phyloP scores from a whole-genome alignment of 2,888 invertebrate genomes.

The Nephrotoma flavescens region DNA sequence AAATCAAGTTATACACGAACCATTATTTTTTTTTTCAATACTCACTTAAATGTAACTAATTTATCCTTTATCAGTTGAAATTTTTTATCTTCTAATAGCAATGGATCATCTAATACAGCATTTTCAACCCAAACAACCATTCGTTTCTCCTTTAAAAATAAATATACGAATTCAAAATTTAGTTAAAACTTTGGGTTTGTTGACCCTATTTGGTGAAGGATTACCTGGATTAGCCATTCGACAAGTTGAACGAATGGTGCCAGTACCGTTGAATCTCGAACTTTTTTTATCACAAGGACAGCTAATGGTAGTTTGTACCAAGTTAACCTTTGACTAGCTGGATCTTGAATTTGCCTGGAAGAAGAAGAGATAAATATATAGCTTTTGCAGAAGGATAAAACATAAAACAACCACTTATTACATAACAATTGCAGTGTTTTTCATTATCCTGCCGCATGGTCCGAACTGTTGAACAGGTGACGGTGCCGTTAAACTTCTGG shows the following conservation, averaged over 20 bases:
- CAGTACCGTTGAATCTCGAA: constrained; percentile 78
- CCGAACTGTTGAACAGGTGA: constrained; percentile 94
- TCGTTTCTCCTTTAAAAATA: constrained; percentile 61
- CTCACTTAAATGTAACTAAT: constrained; percentile 58
- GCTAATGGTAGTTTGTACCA: constrained; percentile 95
- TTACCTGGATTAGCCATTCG: constrained; percentile 81
- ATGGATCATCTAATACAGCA: constrained; percentile 73
- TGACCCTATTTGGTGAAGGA: not conserved
- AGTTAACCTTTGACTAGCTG: constrained; percentile 87
- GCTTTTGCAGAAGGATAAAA: not conserved
- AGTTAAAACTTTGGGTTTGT: not conserved
- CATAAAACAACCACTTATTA: constrained; percentile 40
- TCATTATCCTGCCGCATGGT: constrained; percentile 96
- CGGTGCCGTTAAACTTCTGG: constrained; percentile 89
- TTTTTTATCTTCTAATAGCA: constrained; percentile 56
- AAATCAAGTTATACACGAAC: not conserved
- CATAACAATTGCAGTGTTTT: constrained; percentile 93
- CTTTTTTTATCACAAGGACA: constrained; percentile 95
- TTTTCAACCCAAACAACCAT: constrained; percentile 94
- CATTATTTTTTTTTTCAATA: not conserved
- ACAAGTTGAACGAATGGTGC: constrained; percentile 85
- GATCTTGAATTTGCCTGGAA: constrained; percentile 90
- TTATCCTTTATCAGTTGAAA: constrained; percentile 67
- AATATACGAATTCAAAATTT: constrained; percentile 2
- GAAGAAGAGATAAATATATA: not conserved